These are phyloP conservation scores for Oscheius sp. DNA, from an alignment of 2,888 invertebrate species.

Conservation along the genomic window DNA sequence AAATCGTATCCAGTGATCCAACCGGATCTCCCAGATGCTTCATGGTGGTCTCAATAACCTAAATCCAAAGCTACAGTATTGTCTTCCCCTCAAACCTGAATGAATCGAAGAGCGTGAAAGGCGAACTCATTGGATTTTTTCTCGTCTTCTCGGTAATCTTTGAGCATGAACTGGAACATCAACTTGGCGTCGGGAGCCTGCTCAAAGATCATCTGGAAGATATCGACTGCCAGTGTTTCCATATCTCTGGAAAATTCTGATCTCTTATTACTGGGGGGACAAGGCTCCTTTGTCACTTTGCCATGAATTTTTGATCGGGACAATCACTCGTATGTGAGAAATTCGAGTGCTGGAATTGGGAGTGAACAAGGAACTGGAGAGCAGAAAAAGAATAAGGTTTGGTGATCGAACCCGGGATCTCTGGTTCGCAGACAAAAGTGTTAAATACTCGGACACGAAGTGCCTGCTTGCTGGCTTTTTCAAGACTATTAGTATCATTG, in stretches of 20 bases:
- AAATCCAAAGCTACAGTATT: not conserved
- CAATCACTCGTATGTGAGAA: not conserved
- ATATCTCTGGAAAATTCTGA: conserved; percentile 49
- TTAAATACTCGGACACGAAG: not conserved
- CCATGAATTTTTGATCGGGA: not conserved
- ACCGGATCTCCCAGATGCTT: conserved; percentile 54
- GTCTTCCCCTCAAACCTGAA: conserved; percentile 40
- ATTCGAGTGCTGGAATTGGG: not conserved
- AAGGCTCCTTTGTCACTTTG: not conserved
- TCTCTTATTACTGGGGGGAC: not conserved
- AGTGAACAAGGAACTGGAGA: not conserved
- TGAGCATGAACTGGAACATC: conserved; percentile 61
- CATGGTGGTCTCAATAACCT: conserved; percentile 63
- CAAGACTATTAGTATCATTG: too few species aligned
- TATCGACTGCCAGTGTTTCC: conserved; percentile 56
- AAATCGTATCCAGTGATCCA: conserved; percentile 50
- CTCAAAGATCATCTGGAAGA: conserved; percentile 64
- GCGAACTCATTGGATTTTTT: conserved; percentile 62
- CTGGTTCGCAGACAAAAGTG: not conserved
- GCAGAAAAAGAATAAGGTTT: too few species aligned
- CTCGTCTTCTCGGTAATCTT: conserved; percentile 50
- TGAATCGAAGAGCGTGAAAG: conserved; percentile 62
- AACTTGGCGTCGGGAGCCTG: conserved; percentile 61
- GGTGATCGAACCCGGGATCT: not conserved
- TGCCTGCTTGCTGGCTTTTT: too few species aligned